Percentiles rank a stretch among this genome's conserved stretches.
Evolutionary conservation across 2,888 invertebrate species (phyloP).

Genomic region (Stenolophus ochropezus): DNA sequence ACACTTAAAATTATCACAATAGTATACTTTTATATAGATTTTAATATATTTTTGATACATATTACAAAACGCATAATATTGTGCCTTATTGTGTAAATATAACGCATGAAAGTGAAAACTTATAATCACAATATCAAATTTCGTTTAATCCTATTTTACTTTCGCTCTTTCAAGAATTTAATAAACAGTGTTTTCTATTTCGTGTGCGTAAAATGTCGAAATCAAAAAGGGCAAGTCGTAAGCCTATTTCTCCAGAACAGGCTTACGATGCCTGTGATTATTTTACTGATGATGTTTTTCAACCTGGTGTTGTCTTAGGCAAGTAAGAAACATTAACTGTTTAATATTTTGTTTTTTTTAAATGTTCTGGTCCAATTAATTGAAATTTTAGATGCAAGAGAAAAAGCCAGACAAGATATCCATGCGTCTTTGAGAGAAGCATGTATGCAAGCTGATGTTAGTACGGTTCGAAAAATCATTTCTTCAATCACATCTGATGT

Average conservation of each 20-base stretch:
- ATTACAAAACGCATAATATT: neutral
- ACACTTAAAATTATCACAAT: neutral
- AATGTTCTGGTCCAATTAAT: neutral
- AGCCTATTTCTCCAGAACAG: conserved; percentile 73
- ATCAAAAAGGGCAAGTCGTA: neutral
- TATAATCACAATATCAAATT: conserved; percentile 42
- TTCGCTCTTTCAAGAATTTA: conserved; percentile 40
- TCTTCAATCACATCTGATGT: conserved; percentile 80
- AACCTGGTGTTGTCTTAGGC: conserved; percentile 75
- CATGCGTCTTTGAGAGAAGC: conserved; percentile 87
- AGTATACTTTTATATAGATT: conserved; percentile 1
- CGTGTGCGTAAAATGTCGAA: conserved; percentile 44
- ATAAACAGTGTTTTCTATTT: no score
- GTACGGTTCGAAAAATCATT: conserved; percentile 80
- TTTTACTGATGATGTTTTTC: conserved; percentile 81
- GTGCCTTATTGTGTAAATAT: conserved; percentile 45
- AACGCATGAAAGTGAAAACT: conserved; percentile 39
- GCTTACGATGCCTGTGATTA: conserved; percentile 83
- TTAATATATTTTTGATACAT: conserved; percentile 54
- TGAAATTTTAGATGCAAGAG: conserved; percentile 78
- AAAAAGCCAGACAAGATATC: conserved; percentile 83
- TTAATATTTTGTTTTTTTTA: neutral
- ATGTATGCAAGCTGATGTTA: conserved; percentile 82
- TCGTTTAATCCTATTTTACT: conserved; percentile 52
- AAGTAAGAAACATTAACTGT: conserved; percentile 66